Evolutionary conservation across 2,888 invertebrate species (phyloP), one percentile per base, ranked within the genome.

Genomic region (Bembecia ichneumoniformis): DNA sequence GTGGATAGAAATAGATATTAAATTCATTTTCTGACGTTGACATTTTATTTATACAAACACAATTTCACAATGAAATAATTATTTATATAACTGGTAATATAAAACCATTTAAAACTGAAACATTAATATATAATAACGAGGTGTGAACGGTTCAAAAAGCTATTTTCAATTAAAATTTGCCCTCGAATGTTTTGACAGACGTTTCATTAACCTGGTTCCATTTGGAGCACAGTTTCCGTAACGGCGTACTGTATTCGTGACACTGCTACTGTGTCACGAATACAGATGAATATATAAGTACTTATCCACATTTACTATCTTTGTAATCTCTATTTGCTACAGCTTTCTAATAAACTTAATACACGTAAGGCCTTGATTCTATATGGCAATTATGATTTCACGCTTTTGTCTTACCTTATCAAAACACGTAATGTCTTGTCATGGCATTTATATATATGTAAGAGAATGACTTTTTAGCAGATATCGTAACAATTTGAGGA

Each of bases 151-250:
- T 67, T 72, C 70, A 65, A 74, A 75, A 74, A 76, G 71, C 74
- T 64, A 77, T 75, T 71, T 83, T 76, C 76, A 78, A 81, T 82
- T 82, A 77, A 81, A 82, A 72, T 76, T 54, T 62, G 59, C 64
- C 62, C 65, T 62, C 67, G 57, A 62, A 63, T 64, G 64, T 74
- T 77, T 77, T 82, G 82, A 84, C 76, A 77, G 86, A 82, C 83
- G 60, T 83, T 84, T 82, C 80, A 84, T 84, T 86, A 82, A 79
- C 83, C 82, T 67, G 74, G 66, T 79, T 80, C 64, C 68, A 65
- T 66, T 71, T 51, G 56, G 28, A 28, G 52, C 49, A 44, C 17
- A 15, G 44, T 44, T 44, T 44, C 17, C 44, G 44, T 44, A 44
- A 44, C 44, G 15, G 16, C 11, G 44, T 44, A 11, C n/a, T 40